A percentile compares a stretch with the other conserved stretches of the same genome.
Evolutionary conservation across 2,113 vertebrate genomes (phyloP).

Genomic region (Noctilio leporinus): DNA sequence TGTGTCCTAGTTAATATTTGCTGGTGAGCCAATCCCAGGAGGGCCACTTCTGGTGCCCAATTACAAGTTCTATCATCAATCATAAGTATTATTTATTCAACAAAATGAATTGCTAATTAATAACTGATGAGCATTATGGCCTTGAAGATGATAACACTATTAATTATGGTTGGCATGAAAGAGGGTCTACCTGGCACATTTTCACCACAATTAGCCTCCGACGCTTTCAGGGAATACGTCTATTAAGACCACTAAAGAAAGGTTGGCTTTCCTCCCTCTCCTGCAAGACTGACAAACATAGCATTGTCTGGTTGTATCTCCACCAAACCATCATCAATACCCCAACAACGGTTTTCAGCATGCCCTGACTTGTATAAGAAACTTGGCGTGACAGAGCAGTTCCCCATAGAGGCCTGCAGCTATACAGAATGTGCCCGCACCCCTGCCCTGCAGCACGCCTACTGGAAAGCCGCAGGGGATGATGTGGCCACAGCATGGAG

Average conservation of each 20-base stretch:
- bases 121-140: slow-evolving; percentile 99
- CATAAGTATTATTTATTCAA: slow-evolving; percentile 99
- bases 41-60: slow-evolving; percentile 92
- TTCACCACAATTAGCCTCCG: slow-evolving; percentile 84
- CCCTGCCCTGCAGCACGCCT: not conserved
- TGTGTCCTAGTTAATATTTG: slow-evolving; percentile 86
- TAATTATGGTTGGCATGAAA: slow-evolving; percentile 93
- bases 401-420: rapidly evolving
- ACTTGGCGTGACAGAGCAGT: not conserved
- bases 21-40: slow-evolving; percentile 87
- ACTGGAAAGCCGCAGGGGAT: not conserved
- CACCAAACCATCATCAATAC: not conserved
- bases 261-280: not conserved
- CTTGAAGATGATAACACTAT: slow-evolving; percentile 95
- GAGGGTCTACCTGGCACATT: slow-evolving; percentile 83
- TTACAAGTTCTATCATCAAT: slow-evolving; percentile 99
- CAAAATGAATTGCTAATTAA: slow-evolving; percentile 99
- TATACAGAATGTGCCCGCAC: not conserved
- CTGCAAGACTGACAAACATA: slow-evolving; percentile 74
- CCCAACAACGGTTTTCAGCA: not conserved
- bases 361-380: not conserved
- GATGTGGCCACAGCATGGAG: slow-evolving; percentile 17
- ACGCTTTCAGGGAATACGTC: slow-evolving; percentile 81
- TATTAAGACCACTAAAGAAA: slow-evolving; percentile 77
- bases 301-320: slow-evolving; percentile 41